Evolutionary conservation across 2,888 invertebrate species (phyloP).

Genomic region (Cheilosia urbana): DNA sequence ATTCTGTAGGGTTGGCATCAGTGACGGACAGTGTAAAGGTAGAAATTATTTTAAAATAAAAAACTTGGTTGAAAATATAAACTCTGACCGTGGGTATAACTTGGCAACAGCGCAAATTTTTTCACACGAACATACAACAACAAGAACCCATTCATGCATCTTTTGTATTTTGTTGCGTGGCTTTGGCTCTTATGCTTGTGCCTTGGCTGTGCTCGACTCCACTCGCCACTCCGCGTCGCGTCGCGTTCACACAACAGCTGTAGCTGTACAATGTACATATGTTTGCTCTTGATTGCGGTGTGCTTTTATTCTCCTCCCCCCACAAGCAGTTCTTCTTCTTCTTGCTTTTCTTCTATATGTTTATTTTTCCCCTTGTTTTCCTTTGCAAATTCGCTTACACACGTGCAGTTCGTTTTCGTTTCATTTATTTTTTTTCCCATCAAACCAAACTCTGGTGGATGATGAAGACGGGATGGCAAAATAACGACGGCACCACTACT

Average conservation of each 20-base stretch:
- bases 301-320: not conserved
- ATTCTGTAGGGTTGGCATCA: too few relatives aligned
- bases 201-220: not conserved
- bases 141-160: conserved; percentile 62
- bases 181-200: conserved; percentile 8
- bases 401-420: conserved; percentile 40
- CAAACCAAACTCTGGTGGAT: conserved; percentile 18
- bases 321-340: conserved; percentile 18
- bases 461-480: not conserved
- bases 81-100: not conserved
- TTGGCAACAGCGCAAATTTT: conserved; percentile 45
- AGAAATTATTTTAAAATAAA: not conserved
- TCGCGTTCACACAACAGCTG: conserved; percentile 58
- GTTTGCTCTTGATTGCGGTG: conserved; percentile 30
- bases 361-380: conserved; percentile 34
- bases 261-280: conserved; percentile 51
- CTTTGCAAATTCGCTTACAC: conserved; percentile 53
- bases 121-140: conserved; percentile 20
- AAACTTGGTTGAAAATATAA: not conserved
- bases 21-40: too few relatives aligned
- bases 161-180: conserved; percentile 61
- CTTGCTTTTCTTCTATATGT: conserved; percentile 14
- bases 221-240: too few relatives aligned
- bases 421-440: conserved; percentile 2
- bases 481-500: conserved; percentile 6